Evolutionary conservation across 2,113 vertebrate genomes (phyloP).

Genomic region (Suncus etruscus): DNA sequence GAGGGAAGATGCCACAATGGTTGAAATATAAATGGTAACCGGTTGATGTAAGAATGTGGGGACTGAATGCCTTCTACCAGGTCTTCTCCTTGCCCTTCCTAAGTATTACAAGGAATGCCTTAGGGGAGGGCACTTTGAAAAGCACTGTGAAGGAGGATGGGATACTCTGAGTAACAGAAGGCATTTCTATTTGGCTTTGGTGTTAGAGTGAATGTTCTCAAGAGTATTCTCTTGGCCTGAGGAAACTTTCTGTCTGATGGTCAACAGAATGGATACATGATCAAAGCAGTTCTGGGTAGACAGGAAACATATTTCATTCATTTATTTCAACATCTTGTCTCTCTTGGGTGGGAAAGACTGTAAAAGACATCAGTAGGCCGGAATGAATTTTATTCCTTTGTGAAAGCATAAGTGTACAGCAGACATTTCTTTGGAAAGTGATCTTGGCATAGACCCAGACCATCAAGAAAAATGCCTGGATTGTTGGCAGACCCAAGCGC

Average conservation of each 20-base stretch:
- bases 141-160: background rate
- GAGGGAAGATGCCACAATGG: background rate
- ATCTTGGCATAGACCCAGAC: constrained; percentile 67
- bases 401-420: constrained; percentile 50
- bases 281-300: constrained; percentile 62
- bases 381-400: constrained; percentile 61
- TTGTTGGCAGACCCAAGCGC: background rate
- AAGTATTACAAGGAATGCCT: background rate
- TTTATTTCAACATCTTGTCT: constrained; percentile 77
- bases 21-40: background rate
- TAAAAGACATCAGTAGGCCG: constrained; percentile 68
- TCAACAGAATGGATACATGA: constrained; percentile 66
- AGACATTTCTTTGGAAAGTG: constrained; percentile 70
- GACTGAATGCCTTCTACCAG: background rate
- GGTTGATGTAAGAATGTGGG: background rate
- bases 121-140: background rate
- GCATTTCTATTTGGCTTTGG: constrained; percentile 49
- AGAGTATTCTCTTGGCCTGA: constrained; percentile 45
- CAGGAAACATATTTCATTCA: constrained; percentile 72
- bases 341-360: constrained; percentile 59
- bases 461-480: constrained; percentile 12
- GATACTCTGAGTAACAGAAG: constrained; percentile 21
- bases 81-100: background rate
- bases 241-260: constrained; percentile 58
- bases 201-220: background rate